Evolutionary conservation across 2,888 invertebrate genomes (phyloP), one percentile per base, ranked within the genome.

Genomic region (Melieria omissa): DNA sequence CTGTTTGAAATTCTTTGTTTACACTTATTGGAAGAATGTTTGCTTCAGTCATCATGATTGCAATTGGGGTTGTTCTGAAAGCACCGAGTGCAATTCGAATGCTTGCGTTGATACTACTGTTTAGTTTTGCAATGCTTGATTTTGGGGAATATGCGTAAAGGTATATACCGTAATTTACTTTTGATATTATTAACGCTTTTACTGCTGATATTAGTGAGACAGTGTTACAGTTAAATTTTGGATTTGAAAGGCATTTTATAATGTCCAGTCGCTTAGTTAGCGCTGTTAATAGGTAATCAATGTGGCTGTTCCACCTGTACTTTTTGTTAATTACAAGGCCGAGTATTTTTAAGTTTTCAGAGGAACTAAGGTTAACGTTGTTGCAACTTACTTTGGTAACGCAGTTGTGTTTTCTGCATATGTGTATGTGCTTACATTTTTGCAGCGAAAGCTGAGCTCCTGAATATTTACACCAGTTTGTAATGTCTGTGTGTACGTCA

Each of bases 391-490:
- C 54, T n/a, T 54, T 54, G 16, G 54, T 14, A 54, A 6, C n/a
- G 5, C 54, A 54, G 5, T 12, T 54, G 12, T 14, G 54, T 54
- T 54, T 54, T 54, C 54, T 12, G 54, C 54, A 54, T 14, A 54
- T 6, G 12, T 54, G 54, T 14, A 41, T 60, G 14, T 41, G 60
- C 12, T 60, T 60, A 29, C 60, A 60, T 60, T 60, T 60, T 16
- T 60, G 6, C 60, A 41, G 12, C 29, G 60, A 60, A 12, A 60
- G 60, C 29, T 60, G 16, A 12, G 60, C 60, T 4, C 60, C 60
- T 16, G 60, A 60, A 41, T 60, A 29, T 12, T 60, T 60, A 41
- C 60, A 60, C 60, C 60, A 60, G 29, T 60, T 60, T 16, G 8
- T 12, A 41, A 60, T 60, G 60, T 60, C 60, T 5, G 14, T 8